Percentiles rank a stretch among this genome's conserved stretches.
Evolutionary conservation across 2,113 vertebrate genomes (phyloP).

Genomic region (Panthera uncia): DNA sequence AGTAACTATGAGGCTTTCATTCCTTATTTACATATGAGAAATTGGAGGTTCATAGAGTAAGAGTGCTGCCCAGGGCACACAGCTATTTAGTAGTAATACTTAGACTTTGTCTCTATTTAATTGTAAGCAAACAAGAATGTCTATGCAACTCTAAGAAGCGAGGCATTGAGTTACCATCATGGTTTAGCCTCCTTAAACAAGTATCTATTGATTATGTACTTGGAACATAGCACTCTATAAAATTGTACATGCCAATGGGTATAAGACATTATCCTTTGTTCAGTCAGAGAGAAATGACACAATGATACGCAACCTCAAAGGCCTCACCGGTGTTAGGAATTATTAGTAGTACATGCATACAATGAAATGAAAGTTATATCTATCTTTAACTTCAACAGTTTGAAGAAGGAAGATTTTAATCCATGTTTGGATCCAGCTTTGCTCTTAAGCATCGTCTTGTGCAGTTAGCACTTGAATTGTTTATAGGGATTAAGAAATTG

Average conservation of each 20-base stretch:
- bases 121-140: not conserved
- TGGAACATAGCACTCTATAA: not conserved
- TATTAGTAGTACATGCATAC: not conserved
- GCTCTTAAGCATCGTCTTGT: not conserved
- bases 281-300: not conserved
- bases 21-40: not conserved
- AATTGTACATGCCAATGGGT: not conserved
- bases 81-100: not conserved
- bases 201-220: not conserved
- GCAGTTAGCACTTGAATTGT: not conserved
- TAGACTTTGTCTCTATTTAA: not conserved
- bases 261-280: not conserved
- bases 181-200: not conserved
- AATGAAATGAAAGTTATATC: not conserved
- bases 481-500: not conserved
- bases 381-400: not conserved
- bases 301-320: not conserved
- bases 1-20: not conserved
- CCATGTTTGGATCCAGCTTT: not conserved
- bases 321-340: not conserved
- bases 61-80: not conserved
- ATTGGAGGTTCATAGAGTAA: not conserved
- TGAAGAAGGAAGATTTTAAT: not conserved
- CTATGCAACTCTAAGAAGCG: not conserved
- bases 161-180: not conserved